Base-by-base conservation (phyloP, 2,113 vertebrate species). In the Trichomycterus rosablanca region DNA sequence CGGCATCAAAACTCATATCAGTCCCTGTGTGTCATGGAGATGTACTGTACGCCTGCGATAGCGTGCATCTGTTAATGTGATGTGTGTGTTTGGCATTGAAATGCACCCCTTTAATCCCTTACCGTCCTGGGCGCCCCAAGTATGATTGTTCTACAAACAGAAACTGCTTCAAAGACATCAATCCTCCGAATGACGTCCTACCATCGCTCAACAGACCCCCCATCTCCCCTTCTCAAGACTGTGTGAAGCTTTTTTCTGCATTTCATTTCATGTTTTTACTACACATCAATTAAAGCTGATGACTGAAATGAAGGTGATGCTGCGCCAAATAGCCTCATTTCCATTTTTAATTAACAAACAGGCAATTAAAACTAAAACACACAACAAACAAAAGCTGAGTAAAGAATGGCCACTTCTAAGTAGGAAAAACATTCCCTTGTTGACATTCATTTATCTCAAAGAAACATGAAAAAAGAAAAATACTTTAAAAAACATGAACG, bases 401-500 rank as follows among this genome's bases (percentile, higher is more conserved):
- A 79, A 75, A 63, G 72, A 76, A 77, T 72, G 45, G 7, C 77
- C 72, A 67, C 55, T 70, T 43, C n/a, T 76, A 16, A 0, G 50
- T 74, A 67, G 61, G 68, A 71, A 77, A 77, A 82, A 78, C 59
- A 74, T 78, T 76, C 74, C 75, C 55, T 50, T 74, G 69, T 78
- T 81, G 74, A 81, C 77, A 71, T 60, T 61, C 63, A 52, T 73
- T 86, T 88, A 83, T 83, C 80, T 84, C 66, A 59, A n/a, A 44
- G 78, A 56, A 72, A 68, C 54, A 82, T 72, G 78, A 77, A 81
- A 76, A 81, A 83, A 71, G 68, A 68, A 61, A 57, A 43, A 32
- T 18, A 40, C 20, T 30, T 45, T 1, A n/a, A 23, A 59, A 34
- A 28, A 1, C 22, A 48, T 34, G 28, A 34, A 28, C 15, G 28